Evolutionary conservation across 2,888 invertebrate species (phyloP).

Genomic region (Barypeithes pellucidus): DNA sequence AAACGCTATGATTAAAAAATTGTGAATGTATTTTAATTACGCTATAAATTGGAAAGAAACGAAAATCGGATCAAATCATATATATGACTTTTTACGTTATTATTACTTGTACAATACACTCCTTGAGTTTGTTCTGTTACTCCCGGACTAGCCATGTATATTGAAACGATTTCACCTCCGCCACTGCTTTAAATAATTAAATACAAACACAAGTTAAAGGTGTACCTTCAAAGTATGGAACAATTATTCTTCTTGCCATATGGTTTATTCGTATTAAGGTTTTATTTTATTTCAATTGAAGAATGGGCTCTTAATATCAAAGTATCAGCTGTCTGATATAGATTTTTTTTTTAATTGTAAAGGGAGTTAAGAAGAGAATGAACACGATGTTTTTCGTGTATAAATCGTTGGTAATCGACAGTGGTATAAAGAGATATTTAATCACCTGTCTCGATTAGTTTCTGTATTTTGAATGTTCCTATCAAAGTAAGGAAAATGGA

Average conservation of each 20-base stretch:
- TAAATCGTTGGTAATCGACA: conserved; percentile 8
- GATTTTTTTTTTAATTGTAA: conserved; percentile 25
- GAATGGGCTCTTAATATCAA: conserved; percentile 28
- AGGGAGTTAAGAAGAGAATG: not conserved
- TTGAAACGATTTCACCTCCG: conserved; percentile 11
- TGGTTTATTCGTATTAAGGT: conserved; percentile 40
- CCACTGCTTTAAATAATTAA: conserved; percentile 37
- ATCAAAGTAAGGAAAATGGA: no score
- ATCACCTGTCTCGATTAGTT: conserved; percentile 1
- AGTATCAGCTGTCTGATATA: conserved; percentile 43
- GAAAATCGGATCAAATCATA: no score
- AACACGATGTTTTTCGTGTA: not conserved
- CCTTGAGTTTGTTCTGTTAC: no score
- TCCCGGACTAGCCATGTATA: no score
- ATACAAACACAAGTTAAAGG: conserved; percentile 48
- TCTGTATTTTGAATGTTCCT: no score
- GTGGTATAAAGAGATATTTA: not conserved
- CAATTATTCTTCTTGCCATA: conserved; percentile 52
- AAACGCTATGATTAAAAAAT: no score
- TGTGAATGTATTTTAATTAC: no score
- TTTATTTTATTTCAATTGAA: conserved; percentile 42
- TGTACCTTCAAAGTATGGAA: conserved; percentile 52
- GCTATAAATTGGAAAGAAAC: no score
- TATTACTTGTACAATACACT: no score
- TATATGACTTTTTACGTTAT: no score